Percentiles rank a stretch among this genome's conserved stretches.
phyloP scores from a whole-genome alignment of 2,113 vertebrate species.

The Amblyopsis rosae region DNA sequence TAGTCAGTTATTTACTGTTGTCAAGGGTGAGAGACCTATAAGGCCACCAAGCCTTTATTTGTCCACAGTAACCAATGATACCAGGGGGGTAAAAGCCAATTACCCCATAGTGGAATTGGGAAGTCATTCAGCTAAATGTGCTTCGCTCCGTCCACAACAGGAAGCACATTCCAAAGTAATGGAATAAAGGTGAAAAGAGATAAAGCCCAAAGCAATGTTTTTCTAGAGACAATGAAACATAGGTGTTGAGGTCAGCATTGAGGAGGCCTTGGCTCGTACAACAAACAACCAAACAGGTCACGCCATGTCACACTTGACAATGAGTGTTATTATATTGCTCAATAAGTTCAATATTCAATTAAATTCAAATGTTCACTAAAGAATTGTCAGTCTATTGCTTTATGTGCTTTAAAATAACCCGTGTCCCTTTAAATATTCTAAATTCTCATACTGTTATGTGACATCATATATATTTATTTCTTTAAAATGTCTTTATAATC shows the following conservation, averaged over 20 bases:
- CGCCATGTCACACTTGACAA: constrained; percentile 7
- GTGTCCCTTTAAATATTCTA: constrained; percentile 35
- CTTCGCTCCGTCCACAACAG: constrained; percentile 33
- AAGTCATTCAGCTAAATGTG: constrained; percentile 48
- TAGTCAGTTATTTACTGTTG: constrained; percentile 47
- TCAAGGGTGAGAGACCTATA: constrained; percentile 17
- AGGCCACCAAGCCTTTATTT: constrained; percentile 32
- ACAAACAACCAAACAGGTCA: constrained; percentile 4
- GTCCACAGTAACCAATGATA: constrained; percentile 29
- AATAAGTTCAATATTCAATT: constrained; percentile 2
- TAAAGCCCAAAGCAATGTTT: constrained; percentile 30
- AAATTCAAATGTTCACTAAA: background rate
- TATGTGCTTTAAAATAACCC: constrained; percentile 35
- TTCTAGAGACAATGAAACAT: constrained; percentile 26
- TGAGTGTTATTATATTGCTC: constrained; percentile 16
- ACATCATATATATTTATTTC: no score
- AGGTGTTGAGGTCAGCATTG: constrained; percentile 5
- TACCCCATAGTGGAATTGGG: constrained; percentile 27
- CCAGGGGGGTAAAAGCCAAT: constrained; percentile 24
- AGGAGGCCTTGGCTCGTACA: background rate
- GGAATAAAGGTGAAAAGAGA: constrained; percentile 28
- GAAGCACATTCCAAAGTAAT: constrained; percentile 28
- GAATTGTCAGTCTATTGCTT: constrained; percentile 11
- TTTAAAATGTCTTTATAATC: no score
- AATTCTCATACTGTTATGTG: constrained; percentile 45